Evolutionary conservation across 2,113 vertebrate species (phyloP), one percentile per base, ranked within the genome.

Genomic region (Dissostichus mawsoni): DNA sequence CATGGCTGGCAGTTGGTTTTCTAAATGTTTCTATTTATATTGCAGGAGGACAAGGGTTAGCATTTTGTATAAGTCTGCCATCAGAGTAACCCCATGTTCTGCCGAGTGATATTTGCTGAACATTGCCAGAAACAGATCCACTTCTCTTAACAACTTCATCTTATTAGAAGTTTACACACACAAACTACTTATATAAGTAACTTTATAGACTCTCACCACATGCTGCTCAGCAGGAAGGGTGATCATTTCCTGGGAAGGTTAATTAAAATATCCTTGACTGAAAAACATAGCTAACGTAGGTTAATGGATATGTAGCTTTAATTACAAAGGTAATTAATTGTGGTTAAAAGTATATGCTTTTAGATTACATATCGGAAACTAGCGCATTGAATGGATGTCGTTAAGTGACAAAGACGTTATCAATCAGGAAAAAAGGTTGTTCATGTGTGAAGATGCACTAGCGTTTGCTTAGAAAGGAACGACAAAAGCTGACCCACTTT

Each of bases 401-500:
- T 72, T 52, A 65, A 74, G 23, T 76, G 71, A 84, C 73, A 83
- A 78, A 53, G 52, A 44, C 44, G 8, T 73, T 51, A 53, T 71
- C 55, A 75, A 63, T 78, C 67, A 78, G 62, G 11, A 67, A 29
- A 76, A 79, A 17, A 41, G 36, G 36, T 1, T 88, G 83, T 73
- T 87, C 84, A 87, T 82, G 90, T 91, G 88, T 91, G 72, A 86
- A 83, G 80, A 87, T 84, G 57, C 63, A 74, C 66, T 6, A 18
- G 69, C 44, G 58, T 76, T 78, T 44, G 78, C 68, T 67, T 23
- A 57, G 44, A 77, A 23, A 72, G 64, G 25, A 55, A 57, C 82
- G 56, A 92, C 92, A 92, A 94, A 92, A 89, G 91, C 73, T 93
- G 93, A 93, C 92, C 92, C 93, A 94, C 63, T 93, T 94, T 83